Percentiles rank a stretch among this genome's conserved stretches.
phyloP scores from a whole-genome alignment of 1,140 invertebrate genomes.

The Aphaenogaster rudis region DNA sequence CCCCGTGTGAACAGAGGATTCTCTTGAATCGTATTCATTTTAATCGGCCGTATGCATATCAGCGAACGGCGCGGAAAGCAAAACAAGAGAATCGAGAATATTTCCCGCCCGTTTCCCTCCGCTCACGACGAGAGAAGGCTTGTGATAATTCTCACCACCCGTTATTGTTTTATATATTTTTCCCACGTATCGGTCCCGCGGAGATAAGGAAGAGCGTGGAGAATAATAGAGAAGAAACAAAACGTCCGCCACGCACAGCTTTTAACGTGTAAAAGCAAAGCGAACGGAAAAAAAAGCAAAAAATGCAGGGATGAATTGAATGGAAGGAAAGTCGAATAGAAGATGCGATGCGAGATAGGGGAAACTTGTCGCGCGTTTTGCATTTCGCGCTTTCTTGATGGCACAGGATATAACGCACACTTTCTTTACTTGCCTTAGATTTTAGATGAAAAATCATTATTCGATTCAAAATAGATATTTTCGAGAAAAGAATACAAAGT shows the following conservation, averaged over 20 bases:
- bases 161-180: slow-evolving; percentile 67
- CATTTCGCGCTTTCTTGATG: slow-evolving; percentile 20
- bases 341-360: not conserved
- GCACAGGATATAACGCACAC: not conserved
- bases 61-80: not conserved
- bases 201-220: slow-evolving; percentile 60
- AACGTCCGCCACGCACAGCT: slow-evolving; percentile 39
- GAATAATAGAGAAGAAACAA: slow-evolving; percentile 61
- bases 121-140: not conserved
- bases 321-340: slow-evolving; percentile 3
- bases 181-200: slow-evolving; percentile 42
- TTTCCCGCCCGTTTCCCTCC: slow-evolving; percentile 29
- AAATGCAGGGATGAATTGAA: slow-evolving; percentile 38
- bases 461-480: not conserved
- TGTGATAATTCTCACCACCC: slow-evolving; percentile 64
- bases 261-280: slow-evolving; percentile 62
- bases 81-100: slow-evolving; percentile 38
- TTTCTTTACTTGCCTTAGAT: not conserved
- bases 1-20: not conserved
- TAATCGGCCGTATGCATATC: slow-evolving; percentile 54
- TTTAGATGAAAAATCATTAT: slow-evolving; percentile 7
- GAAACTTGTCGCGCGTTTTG: slow-evolving; percentile 18
- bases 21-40: slow-evolving; percentile 42
- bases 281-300: slow-evolving; percentile 43
- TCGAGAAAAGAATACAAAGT: not conserved